Conservation (phyloP, 2,888 invertebrate species). For the Cactoblastis cactorum region DNA sequence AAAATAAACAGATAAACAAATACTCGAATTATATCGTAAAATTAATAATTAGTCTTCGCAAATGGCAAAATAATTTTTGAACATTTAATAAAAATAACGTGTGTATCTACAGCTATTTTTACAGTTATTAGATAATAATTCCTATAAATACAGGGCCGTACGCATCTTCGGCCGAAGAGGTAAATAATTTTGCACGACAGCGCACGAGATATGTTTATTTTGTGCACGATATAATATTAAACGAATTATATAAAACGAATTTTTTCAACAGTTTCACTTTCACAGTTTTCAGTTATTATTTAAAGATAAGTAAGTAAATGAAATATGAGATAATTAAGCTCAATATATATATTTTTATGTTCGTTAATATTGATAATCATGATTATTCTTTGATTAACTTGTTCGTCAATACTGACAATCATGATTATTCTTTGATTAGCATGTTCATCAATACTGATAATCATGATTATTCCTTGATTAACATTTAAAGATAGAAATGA, state of each 20-base stretch:
- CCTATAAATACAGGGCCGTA: conserved; percentile 7
- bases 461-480: too few species aligned
- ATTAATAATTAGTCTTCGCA: conserved; percentile 71
- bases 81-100: conserved; percentile 58
- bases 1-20: conserved; percentile 31
- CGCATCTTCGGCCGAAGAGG: conserved; percentile 1
- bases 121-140: conserved; percentile 9
- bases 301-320: too few species aligned
- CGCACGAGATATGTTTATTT: background rate
- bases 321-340: too few species aligned
- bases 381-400: too few species aligned
- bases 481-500: too few species aligned
- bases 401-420: too few species aligned
- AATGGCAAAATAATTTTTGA: conserved; percentile 75
- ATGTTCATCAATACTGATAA: too few species aligned
- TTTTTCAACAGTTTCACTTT: too few species aligned
- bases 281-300: too few species aligned
- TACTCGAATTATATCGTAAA: conserved; percentile 47
- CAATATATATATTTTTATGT: too few species aligned
- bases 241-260: background rate
- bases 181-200: conserved; percentile 8
- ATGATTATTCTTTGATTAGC: too few species aligned
- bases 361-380: too few species aligned
- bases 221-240: background rate
- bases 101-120: conserved; percentile 11